Evolutionary conservation across 2,888 invertebrate genomes (phyloP), one percentile per base, ranked within the genome.

Genomic region (Pyrrhia umbra): DNA sequence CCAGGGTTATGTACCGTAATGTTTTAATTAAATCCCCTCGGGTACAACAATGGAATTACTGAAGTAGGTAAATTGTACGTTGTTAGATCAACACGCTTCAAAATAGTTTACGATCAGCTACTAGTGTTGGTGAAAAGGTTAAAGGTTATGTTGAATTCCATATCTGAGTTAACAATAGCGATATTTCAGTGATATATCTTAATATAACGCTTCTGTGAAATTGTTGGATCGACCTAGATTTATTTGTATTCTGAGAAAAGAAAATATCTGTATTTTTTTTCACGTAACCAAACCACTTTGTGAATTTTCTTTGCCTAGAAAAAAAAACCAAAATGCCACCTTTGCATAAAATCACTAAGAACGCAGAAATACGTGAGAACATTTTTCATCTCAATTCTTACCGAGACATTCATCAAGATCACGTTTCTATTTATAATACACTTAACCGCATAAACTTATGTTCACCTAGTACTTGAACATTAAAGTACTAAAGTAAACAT

Each of bases 361-460:
- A 15, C 50, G 47, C 49, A 66, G 55, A 67, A 43, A 20, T 45
- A 47, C 51, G 21, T 15, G 61, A 27, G 9, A 34, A 13, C 2
- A 30, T 13, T n/a, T 13, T 64, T 70, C 60, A 75, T 78, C 75
- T 78, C 54, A 58, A 63, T 65, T 45, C 42, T 51, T 43, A 50
- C 50, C 47, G 52, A 65, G 55, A 73, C 75, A 42, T 59, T 55
- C 46, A 20, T 50, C 43, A 54, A 50, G 46, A 63, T 40, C 49
- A 43, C 59, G 16, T 20, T 25, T 58, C 20, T 34, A 42, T 50
- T 55, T 60, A 39, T 30, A n/a, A 34, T 51, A 45, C 42, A 58
- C 51, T 39, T 62, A 40, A 23, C 45, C 25, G 27, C 34, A 34
- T 34, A 10, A 15, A 46, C 57, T 6, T 55, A 46, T 65, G 49